A percentile compares a stretch with the other conserved stretches of the same genome.
Evolutionary conservation across 2,113 vertebrate genomes (phyloP).

Genomic region (Myotis lucifugus): DNA sequence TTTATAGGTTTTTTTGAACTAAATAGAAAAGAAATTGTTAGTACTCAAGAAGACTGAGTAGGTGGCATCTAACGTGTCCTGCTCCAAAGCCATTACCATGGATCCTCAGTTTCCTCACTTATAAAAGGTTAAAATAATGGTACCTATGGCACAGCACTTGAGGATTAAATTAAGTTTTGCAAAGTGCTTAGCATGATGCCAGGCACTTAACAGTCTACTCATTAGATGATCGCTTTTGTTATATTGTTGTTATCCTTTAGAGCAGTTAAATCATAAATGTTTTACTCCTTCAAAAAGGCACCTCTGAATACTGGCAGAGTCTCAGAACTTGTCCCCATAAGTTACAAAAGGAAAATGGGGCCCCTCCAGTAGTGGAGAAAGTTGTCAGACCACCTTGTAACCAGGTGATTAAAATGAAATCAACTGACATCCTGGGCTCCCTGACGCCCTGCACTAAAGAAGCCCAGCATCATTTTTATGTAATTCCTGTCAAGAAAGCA

Average conservation of each 20-base stretch:
- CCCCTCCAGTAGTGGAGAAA: background rate
- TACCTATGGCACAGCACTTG: background rate
- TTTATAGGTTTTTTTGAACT: background rate
- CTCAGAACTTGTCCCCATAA: background rate
- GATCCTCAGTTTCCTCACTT: background rate
- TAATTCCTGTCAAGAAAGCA: background rate
- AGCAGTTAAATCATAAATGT: background rate
- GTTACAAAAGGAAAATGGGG: background rate
- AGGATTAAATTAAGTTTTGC: background rate
- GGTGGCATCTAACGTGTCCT: background rate
- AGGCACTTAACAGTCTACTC: background rate
- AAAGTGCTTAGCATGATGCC: background rate
- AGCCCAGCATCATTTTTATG: background rate
- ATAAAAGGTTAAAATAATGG: background rate
- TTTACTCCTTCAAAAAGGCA: background rate
- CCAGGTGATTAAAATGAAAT: constrained; percentile 26
- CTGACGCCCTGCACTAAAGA: background rate
- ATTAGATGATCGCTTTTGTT: background rate
- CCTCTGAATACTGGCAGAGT: background rate
- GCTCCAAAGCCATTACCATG: background rate
- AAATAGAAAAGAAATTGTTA: background rate
- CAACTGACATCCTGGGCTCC: background rate
- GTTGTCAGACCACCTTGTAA: too few species aligned
- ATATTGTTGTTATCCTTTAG: background rate
- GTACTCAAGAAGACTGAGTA: background rate